phyloP scores from a whole-genome alignment of 2,888 invertebrate genomes.

The Poecilobothrus nobilitatus region DNA sequence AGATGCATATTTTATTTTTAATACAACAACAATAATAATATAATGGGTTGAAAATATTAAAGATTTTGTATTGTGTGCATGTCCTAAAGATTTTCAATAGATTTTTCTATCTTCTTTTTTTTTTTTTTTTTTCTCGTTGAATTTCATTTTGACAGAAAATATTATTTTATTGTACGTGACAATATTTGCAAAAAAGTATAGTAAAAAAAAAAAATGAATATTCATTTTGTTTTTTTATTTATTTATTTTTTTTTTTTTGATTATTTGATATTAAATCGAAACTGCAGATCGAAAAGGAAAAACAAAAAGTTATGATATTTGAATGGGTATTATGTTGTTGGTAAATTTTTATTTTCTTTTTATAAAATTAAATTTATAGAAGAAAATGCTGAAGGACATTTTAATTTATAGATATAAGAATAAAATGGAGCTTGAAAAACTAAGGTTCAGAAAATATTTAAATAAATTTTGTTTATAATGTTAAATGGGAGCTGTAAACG shows the following conservation, averaged over 20 bases:
- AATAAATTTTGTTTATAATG: too few species aligned
- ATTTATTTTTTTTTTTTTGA: too few species aligned
- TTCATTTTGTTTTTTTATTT: background rate
- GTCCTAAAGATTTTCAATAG: background rate
- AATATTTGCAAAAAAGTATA: background rate
- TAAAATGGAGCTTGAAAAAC: too few species aligned
- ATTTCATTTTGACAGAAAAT: background rate
- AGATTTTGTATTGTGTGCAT: background rate
- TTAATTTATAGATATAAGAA: too few species aligned
- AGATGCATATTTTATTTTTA: background rate
- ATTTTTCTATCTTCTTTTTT: background rate
- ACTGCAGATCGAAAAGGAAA: background rate
- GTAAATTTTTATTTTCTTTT: too few species aligned
- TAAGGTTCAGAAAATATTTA: too few species aligned
- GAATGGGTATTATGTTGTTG: too few species aligned
- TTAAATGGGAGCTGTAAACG: too few species aligned
- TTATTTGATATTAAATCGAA: background rate
- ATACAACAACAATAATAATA: background rate
- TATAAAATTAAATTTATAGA: too few species aligned
- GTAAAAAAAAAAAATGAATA: background rate
- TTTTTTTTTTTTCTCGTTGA: background rate
- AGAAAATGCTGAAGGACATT: too few species aligned
- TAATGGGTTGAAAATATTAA: background rate
- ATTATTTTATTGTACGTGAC: constrained; percentile 4
- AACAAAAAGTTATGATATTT: too few species aligned